Base-by-base conservation (phyloP, 1,140 invertebrate species). In the Augochlora pura region DNA sequence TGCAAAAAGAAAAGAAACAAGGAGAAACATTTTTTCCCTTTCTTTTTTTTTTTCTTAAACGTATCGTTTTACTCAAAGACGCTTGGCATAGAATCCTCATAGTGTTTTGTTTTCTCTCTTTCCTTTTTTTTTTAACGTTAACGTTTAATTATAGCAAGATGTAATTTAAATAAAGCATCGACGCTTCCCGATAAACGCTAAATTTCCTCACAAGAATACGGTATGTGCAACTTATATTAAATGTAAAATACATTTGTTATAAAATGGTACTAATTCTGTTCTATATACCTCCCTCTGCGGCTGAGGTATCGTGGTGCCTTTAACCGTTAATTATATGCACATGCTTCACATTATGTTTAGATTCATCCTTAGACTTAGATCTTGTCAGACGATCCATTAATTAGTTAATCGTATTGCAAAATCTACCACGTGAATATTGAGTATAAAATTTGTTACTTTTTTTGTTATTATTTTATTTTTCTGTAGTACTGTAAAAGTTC, bases 361-460 rank as follows among this genome's bases (percentile, higher is more conserved):
- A 81, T 62, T 65, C 63, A 86, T 73, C 73, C 80, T 83, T 79
- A 81, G 65, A 81, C 32, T 60, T 68, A 86, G 49, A 59, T 82
- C 80, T 84, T 60, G 21, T 70, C 77, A 84, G 83, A 86, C 74
- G 60, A 83, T 84, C 73, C 75, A 52, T 25, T 86, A 85, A 86
- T 86, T 21, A 85, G 64, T 46, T 85, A 82, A 82, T 86, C 67
- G 72, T 86, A 86, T 86, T 86, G 85, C 76, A 86, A 86, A 86
- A 86, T 79, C 85, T 86, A 86, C 83, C 69, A 80, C 60, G 79
- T 78, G 83, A 65, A 82, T 85, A 86, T 54, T 79, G 71, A 73
- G 71, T 86, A 86, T 76, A 86, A 86, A 86, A 86, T 86, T 85
- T 85, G 68, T 84, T 39, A 46, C 49, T 52, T 52, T 52, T 52